Evolutionary conservation across 1,140 invertebrate species (phyloP).

Genomic region (Manduca sexta): DNA sequence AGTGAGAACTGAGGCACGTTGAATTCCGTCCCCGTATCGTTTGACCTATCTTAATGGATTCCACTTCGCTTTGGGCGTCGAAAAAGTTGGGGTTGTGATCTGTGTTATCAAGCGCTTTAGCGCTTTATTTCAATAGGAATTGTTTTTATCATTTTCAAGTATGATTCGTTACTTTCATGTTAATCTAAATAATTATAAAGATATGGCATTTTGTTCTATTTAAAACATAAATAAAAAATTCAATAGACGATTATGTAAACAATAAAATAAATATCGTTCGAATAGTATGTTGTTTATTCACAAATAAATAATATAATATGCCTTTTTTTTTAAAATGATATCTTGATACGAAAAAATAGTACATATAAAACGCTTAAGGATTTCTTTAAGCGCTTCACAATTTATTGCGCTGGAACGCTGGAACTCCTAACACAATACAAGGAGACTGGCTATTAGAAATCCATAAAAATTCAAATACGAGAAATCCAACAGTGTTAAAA

Average conservation of each 20-base stretch:
- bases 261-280: no score
- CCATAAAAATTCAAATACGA: conserved; percentile 18
- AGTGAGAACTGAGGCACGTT: conserved; percentile 5
- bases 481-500: conserved; percentile 8
- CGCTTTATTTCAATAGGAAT: conserved; percentile 5
- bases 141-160: no score
- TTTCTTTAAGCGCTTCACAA: conserved; percentile 5
- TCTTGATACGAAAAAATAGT: no score
- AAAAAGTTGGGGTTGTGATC: conserved; percentile 17
- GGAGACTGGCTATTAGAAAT: conserved; percentile 20
- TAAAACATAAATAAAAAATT: no score
- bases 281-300: no score
- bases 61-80: conserved; percentile 22
- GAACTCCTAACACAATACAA: conserved; percentile 4
- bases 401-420: no score
- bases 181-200: no score
- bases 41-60: conserved; percentile 34
- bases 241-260: no score
- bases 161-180: no score
- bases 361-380: neutral
- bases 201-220: no score
- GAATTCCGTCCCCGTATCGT: conserved; percentile 23
- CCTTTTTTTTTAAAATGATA: no score
- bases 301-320: no score
- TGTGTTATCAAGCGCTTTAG: conserved; percentile 5